Percentiles rank a stretch among this genome's conserved stretches.
Conservation (phyloP, 2,888 invertebrate genomes). For the Torymus auratus region DNA sequence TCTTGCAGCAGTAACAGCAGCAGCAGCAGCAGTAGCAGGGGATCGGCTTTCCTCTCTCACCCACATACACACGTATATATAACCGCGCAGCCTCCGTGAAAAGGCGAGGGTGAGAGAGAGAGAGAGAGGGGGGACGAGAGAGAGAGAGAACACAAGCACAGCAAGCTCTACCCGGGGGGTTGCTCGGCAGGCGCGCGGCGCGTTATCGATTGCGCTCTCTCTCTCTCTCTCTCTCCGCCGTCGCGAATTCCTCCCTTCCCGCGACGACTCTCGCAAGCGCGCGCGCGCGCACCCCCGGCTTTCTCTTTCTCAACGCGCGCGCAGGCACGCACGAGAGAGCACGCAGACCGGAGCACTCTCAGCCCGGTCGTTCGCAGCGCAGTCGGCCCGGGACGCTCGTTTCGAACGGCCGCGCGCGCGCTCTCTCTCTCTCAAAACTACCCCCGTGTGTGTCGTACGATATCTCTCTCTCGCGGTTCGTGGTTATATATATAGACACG, state of each 20-base stretch:
- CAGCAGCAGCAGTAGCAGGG: too few relatives aligned
- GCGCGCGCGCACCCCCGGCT: too few relatives aligned
- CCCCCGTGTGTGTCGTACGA: too few relatives aligned
- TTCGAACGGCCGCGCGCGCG: constrained; percentile 62
- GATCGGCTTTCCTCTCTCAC: too few relatives aligned
- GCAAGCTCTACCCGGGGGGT: constrained; percentile 18
- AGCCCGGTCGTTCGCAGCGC: neutral
- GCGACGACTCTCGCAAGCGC: too few relatives aligned
- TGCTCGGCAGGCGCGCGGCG: neutral
- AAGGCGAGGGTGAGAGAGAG: constrained; percentile 2
- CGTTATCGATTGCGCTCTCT: constrained; percentile 24
- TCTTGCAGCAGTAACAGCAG: too few relatives aligned
- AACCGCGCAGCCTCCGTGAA: neutral
- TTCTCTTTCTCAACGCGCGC: neutral
- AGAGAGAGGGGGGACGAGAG: neutral
- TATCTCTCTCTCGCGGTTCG: too few relatives aligned
- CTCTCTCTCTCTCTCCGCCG: constrained; percentile 33
- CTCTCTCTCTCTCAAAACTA: neutral
- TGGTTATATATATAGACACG: too few relatives aligned
- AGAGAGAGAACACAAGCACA: neutral
- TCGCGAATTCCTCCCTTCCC: too few relatives aligned
- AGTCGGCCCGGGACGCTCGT: constrained; percentile 54
- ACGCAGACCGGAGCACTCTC: neutral
- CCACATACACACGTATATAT: too few relatives aligned
- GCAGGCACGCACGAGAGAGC: constrained; percentile 10